A percentile compares a stretch with the other conserved stretches of the same genome.
Evolutionary conservation across 2,797 vertebrate species (phyloP).

Genomic region (Intellagama lesueurii): DNA sequence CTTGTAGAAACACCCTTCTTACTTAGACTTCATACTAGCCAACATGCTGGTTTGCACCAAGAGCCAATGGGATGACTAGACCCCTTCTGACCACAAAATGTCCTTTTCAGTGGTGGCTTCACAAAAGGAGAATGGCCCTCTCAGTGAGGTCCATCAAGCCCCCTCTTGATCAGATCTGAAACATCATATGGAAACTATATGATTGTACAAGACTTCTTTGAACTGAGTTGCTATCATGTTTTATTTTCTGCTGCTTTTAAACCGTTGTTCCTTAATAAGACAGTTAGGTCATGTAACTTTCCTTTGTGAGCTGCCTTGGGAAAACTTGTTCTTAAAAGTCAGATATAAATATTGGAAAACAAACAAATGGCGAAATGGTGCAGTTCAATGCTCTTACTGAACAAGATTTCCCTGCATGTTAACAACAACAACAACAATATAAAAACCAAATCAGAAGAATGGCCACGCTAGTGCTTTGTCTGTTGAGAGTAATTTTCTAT

Average conservation of each 20-base stretch:
- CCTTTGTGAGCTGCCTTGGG: not conserved
- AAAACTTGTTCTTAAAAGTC: not conserved
- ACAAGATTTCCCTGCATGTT: too few relatives aligned
- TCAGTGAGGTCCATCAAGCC: not conserved
- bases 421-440: too few relatives aligned
- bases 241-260: not conserved
- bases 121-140: not conserved
- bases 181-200: not conserved
- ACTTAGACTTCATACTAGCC: not conserved
- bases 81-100: not conserved
- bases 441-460: not conserved
- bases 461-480: not conserved
- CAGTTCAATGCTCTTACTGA: not conserved
- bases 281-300: not conserved
- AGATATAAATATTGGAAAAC: not conserved
- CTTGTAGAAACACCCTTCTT: not conserved
- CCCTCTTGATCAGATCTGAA: not conserved
- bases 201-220: not conserved
- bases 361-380: not conserved
- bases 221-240: not conserved
- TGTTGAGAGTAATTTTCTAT: not conserved
- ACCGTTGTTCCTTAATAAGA: not conserved
- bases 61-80: not conserved
- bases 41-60: not conserved
- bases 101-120: not conserved